A percentile compares a stretch with the other conserved stretches of the same genome.
These are phyloP conservation scores for Tamandua tetradactyla DNA, from an alignment of 2,797 vertebrate genomes.

Conservation along the genomic window DNA sequence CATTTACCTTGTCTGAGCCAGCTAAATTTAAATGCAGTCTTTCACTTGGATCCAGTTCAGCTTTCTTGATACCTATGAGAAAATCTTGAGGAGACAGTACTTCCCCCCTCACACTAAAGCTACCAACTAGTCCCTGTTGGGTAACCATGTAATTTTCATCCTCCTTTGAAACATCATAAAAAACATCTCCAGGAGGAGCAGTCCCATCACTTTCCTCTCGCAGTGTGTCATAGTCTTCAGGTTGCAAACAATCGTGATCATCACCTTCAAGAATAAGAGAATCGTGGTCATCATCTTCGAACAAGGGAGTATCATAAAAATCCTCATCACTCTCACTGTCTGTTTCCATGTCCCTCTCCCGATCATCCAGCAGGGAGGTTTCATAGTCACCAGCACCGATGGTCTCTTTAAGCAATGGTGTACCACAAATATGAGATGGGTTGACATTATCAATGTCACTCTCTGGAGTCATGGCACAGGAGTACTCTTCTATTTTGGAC, in stretches of 20 bases:
- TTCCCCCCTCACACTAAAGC: background rate
- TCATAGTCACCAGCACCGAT: slow-evolving; percentile 71
- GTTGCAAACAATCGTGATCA: slow-evolving; percentile 56
- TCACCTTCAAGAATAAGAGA: slow-evolving; percentile 71
- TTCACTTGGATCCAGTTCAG: slow-evolving; percentile 51
- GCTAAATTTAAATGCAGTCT: background rate
- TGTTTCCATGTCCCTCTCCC: slow-evolving; percentile 46
- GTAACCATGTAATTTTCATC: slow-evolving; percentile 39
- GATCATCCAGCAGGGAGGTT: slow-evolving; percentile 69
- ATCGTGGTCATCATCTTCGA: slow-evolving; percentile 77
- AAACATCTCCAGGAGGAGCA: slow-evolving; percentile 50
- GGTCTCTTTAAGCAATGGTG: background rate
- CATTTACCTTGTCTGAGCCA: slow-evolving; percentile 11
- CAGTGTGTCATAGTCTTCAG: slow-evolving; percentile 73
- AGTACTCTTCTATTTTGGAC: background rate
- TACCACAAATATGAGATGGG: background rate
- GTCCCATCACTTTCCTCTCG: slow-evolving; percentile 48
- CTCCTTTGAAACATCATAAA: slow-evolving; percentile 48
- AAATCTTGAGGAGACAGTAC: slow-evolving; percentile 51
- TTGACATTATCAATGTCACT: rapidly evolving
- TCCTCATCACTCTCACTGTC: slow-evolving; percentile 67
- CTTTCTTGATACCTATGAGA: background rate
- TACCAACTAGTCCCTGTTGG: slow-evolving; percentile 22
- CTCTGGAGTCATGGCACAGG: background rate
- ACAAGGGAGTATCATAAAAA: slow-evolving; percentile 69